Evolutionary conservation across 2,888 invertebrate genomes (phyloP), one percentile per base, ranked within the genome.

Genomic region (Netelia fuscicornis): DNA sequence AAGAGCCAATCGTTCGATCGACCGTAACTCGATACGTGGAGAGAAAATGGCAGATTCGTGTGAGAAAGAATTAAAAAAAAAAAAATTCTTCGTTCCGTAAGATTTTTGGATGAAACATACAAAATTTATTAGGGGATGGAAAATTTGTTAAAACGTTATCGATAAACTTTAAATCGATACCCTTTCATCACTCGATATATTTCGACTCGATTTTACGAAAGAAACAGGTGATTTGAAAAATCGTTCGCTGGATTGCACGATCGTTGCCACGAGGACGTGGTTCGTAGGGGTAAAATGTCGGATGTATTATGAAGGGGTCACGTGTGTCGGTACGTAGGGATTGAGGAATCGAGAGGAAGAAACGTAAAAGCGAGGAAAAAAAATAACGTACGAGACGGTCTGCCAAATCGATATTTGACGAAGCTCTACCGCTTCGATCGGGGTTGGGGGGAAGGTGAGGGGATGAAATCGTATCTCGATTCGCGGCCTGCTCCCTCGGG

Each of bases 361-460:
- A 48, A 23, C 44, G 9, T 48, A 17, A 13, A 48, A 68, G 48
- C 67, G 17, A 68, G n/a, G 71, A 70, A 64, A 80, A 17, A 68
- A 42, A 75, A 76, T 76, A 52, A 80, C 76, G 79, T 48, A 80
- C 48, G 82, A 67, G 74, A 81, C 64, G 76, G 67, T 81, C 81
- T 81, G 78, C 77, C 75, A 85, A 85, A 85, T 85, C 85, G 82
- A 85, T 85, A 80, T 85, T 85, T 82, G 82, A 85, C 82, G 79
- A 80, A 83, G 82, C 85, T 56, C 65, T 13, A 70, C 78, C 62
- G 62, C 62, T 72, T 85, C 67, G 67, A 72, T 42, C 67, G 54
- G 20, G 80, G 62, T 56, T 56, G 5, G 9, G 42, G 44, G 48
- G 70, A 17, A n/a, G 54, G 44, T 72, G 58, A 10, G 67, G 76